Evolutionary conservation across 2,888 invertebrate genomes (phyloP), one percentile per base, ranked within the genome.

Genomic region (Himalopsyche kuldschensis): DNA sequence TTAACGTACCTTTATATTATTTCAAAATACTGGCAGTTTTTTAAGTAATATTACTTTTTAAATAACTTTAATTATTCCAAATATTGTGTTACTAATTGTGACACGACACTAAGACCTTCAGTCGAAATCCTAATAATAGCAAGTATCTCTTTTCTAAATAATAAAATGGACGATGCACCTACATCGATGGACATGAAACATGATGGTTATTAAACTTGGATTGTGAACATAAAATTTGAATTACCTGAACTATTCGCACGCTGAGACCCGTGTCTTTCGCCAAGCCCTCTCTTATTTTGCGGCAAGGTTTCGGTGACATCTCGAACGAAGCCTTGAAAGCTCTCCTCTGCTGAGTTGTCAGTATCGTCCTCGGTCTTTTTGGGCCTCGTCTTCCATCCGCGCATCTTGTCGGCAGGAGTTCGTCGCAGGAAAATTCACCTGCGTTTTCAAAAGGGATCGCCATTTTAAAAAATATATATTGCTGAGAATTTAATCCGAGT

Each of bases 321-420:
- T 99, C 99, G 89, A 99, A 99, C 0, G 99, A 98, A 11, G 97
- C 97, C 91, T 99, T 99, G 91, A 99, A 99, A 89, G 99, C 99
- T 87, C 99, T 94, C 86, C 99, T 93, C 90, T 99, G 99, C 27
- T 97, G 97, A 20, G 99, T 99, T 3, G 99, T 99, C 20, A 99
- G 93, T 87, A 99, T 99, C 4, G 99, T 99, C 86, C 99, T 92
- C 0, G 99, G 99, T 85, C 99, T 93, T 90, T 99, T 99, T 0
- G 99, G 99, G 0, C 99, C 98, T 84, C 98, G 92, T 55, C 98
- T 91, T 0, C 97, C 97, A 87, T 97, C 97, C 0, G 84, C 79
- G 30, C 86, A 84, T 24, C 86, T 46, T 8, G 80, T 79, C 3
- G 86, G 79, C 35, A 86, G 55, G 20, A 85, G 77, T 20, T 86